These are phyloP conservation scores for Lochmaea capreae DNA, from an alignment of 2,888 invertebrate species.

Conservation along the genomic window DNA sequence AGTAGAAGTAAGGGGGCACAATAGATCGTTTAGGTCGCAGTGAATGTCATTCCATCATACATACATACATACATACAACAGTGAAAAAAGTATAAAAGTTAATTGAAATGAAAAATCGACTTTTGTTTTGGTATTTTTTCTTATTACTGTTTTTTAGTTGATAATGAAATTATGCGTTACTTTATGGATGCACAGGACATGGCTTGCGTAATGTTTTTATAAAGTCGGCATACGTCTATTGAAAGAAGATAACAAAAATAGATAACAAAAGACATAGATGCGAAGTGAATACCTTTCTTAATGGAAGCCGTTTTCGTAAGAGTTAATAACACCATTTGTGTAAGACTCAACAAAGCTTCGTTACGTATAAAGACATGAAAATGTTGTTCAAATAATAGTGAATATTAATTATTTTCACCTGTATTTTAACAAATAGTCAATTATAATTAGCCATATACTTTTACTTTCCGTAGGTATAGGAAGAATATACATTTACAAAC, in stretches of 20 bases:
- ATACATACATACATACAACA: no score
- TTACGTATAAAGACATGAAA: conserved; percentile 4
- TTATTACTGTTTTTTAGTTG: no score
- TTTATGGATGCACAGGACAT: no score
- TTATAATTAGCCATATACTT: conserved; percentile 31
- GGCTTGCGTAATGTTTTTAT: not conserved
- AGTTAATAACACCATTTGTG: conserved; percentile 11
- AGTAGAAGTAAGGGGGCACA: no score
- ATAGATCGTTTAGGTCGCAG: no score
- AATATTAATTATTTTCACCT: conserved; percentile 30
- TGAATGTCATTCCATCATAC: no score
- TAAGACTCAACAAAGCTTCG: conserved; percentile 4
- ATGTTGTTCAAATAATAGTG: no score
- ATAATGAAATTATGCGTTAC: no score
- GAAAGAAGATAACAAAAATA: not conserved
- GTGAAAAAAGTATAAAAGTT: no score
- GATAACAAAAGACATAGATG: conserved; percentile 6
- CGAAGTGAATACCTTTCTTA: conserved; percentile 5
- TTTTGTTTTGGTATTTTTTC: no score
- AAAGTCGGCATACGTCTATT: not conserved
- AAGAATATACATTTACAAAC: conserved; percentile 28
- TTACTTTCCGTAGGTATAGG: conserved; percentile 24
- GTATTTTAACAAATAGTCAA: conserved; percentile 12
- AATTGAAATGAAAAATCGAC: no score
- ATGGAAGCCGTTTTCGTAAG: conserved; percentile 8